Conservation (phyloP, 2,888 invertebrate genomes). For the Cantharis nigra region DNA sequence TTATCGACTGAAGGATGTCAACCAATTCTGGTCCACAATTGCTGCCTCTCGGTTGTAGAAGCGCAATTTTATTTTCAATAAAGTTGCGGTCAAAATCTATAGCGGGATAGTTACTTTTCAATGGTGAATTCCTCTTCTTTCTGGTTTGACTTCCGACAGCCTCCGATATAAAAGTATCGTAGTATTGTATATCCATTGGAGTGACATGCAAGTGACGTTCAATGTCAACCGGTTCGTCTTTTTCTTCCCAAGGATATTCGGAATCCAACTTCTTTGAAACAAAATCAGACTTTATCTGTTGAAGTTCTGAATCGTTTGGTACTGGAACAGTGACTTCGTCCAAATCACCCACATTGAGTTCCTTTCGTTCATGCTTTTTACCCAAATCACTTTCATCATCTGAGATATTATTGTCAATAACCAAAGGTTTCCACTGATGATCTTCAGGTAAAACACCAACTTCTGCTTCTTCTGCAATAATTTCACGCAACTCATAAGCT, state of each 20-base stretch:
- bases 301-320: slow-evolving; percentile 50
- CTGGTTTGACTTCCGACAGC: slow-evolving; percentile 26
- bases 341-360: slow-evolving; percentile 9
- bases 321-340: slow-evolving; percentile 37
- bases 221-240: slow-evolving; percentile 72
- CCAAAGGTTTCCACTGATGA: slow-evolving; percentile 45
- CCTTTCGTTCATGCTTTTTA: slow-evolving; percentile 9
- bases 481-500: slow-evolving; percentile 71
- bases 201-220: slow-evolving; percentile 64
- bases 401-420: slow-evolving; percentile 44
- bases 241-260: slow-evolving; percentile 57
- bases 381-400: slow-evolving; percentile 37
- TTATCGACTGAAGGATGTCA: slow-evolving; percentile 66
- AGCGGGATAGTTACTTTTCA: slow-evolving; percentile 38
- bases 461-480: slow-evolving; percentile 58
- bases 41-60: slow-evolving; percentile 24
- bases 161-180: slow-evolving; percentile 63
- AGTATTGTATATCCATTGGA: slow-evolving; percentile 72
- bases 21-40: slow-evolving; percentile 57
- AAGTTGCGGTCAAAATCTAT: slow-evolving; percentile 44
- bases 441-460: slow-evolving; percentile 51
- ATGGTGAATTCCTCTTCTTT: slow-evolving; percentile 29
- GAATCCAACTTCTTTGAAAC: slow-evolving; percentile 56
- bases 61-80: slow-evolving; percentile 30
- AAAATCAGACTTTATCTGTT: slow-evolving; percentile 52